phyloP scores from a whole-genome alignment of 2,888 invertebrate species.

The Pediacus dermestoides region DNA sequence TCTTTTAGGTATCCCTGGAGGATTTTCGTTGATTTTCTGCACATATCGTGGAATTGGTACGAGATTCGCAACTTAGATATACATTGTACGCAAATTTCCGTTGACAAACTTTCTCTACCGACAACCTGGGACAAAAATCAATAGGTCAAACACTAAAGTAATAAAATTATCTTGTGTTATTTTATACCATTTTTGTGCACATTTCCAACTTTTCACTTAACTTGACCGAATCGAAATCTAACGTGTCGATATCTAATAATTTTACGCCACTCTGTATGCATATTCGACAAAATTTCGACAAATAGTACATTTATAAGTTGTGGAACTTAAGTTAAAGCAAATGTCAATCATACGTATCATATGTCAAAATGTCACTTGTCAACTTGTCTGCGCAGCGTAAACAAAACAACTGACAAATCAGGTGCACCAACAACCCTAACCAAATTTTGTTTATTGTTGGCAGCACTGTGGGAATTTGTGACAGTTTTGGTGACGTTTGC shows the following conservation, averaged over 20 bases:
- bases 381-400: conserved; percentile 29
- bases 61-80: conserved; percentile 44
- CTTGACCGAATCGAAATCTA: conserved; percentile 43
- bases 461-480: background rate
- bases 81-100: conserved; percentile 45
- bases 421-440: background rate
- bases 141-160: conserved; percentile 37
- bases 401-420: conserved; percentile 27
- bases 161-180: too few species aligned
- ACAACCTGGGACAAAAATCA: conserved; percentile 47
- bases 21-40: conserved; percentile 43
- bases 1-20: conserved; percentile 43
- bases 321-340: conserved; percentile 30
- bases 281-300: conserved; percentile 47
- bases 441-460: background rate
- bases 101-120: conserved; percentile 42
- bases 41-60: conserved; percentile 46
- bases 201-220: conserved; percentile 46
- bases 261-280: conserved; percentile 43
- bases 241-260: conserved; percentile 41
- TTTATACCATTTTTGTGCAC: conserved; percentile 49
- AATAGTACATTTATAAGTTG: conserved; percentile 48
- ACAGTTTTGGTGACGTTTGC: conserved; percentile 23
- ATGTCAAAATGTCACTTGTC: conserved; percentile 48
- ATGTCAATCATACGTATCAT: conserved; percentile 48